Evolutionary conservation across 2,797 vertebrate species (phyloP), one percentile per base, ranked within the genome.

Genomic region (Lutjanus campechanus): DNA sequence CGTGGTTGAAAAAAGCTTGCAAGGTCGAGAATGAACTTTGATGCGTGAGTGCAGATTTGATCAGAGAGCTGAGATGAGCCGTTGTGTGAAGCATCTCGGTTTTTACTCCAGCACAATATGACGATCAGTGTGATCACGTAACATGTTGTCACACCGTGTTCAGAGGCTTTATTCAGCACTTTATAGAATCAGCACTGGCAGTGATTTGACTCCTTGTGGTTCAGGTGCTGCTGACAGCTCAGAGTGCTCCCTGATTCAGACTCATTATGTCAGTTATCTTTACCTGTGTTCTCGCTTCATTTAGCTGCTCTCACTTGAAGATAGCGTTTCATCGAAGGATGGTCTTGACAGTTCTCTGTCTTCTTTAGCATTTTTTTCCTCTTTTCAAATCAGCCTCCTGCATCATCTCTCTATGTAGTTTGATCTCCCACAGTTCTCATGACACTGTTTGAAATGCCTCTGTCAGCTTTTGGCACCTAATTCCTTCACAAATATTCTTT

Each of bases 201-300:
- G 54, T 13, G 69, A 50, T 44, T 19, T 17, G 50, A 80, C 63
- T 73, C 15, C 16, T 2, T 25, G 36, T 13, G 49, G 20, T 36
- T 29, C 20, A 40, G 46, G 36, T 43, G 66, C 22, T 69, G 51
- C 44, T 64, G 66, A 54, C 78, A 59, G 66, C 54, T n/a, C 46
- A 36, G 10, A 64, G 29, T n/a, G 64, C 54, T 16, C 20, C 49
- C 50, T 36, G 20, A 40, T 29, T 63, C 49, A 22, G 17, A 47
- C 25, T 63, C 19, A 77, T 77, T 41, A 61, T 53, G 47, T 46
- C 41, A 54, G 13, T 55, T 62, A 46, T 53, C 22, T 61, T 55
- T 69, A 36, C 54, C 47, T 20, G 53, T 29, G 36, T n/a, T 11
- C 61, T 20, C 2, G 16, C 11, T 44, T 73, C 8, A 63, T 44